phyloP scores from a whole-genome alignment of 2,797 vertebrate genomes.

The Phrynocephalus forsythii region DNA sequence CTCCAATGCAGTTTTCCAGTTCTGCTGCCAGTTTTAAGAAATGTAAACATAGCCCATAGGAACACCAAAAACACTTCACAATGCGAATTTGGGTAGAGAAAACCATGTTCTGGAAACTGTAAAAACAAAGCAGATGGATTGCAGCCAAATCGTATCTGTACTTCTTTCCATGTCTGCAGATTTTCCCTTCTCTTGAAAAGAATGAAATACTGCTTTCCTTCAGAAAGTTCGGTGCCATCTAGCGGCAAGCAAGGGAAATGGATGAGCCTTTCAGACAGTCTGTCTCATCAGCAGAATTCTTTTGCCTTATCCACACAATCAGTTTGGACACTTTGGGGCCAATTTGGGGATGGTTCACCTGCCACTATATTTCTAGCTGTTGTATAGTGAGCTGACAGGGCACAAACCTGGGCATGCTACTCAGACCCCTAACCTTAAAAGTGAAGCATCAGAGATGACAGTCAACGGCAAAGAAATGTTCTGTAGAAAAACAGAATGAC shows the following conservation, averaged over 20 bases:
- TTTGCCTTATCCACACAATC: not conserved
- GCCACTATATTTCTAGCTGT: not conserved
- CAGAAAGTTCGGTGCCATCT: not conserved
- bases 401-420: not conserved
- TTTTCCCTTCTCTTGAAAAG: not conserved
- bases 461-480: not conserved
- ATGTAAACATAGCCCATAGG: not conserved
- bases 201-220: not conserved
- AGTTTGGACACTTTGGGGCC: conserved; percentile 19
- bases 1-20: not conserved
- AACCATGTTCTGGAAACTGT: not conserved
- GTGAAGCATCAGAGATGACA: not conserved
- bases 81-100: not conserved
- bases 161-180: not conserved
- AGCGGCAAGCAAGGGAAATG: not conserved
- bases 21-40: not conserved
- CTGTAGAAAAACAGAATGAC: not conserved
- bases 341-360: not conserved
- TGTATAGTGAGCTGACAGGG: not conserved
- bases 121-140: not conserved
- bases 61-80: not conserved
- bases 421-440: not conserved
- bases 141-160: not conserved
- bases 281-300: not conserved
- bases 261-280: not conserved